Base-by-base conservation (phyloP, 2,113 vertebrate genomes). In the Tachysurus vachellii region DNA sequence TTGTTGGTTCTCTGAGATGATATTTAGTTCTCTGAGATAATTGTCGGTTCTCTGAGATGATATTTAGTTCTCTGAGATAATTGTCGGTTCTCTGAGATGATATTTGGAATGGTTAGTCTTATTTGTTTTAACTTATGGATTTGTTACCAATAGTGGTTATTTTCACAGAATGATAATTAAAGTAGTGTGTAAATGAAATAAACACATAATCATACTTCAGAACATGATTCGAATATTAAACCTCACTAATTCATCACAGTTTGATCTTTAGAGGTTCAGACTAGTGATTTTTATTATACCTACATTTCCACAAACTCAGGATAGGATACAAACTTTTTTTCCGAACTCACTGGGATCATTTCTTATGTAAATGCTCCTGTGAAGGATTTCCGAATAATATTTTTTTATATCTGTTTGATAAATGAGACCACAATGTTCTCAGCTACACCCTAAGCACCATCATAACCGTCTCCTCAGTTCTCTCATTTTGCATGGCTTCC, bases 401-500 rank as follows among this genome's bases (percentile, higher is more conserved):
- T 50, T 2, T 0, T 50, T 47, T 9, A 8, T 14, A 21, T 57
- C 16, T 7, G 16, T 80, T 56, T 80, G 54, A 36, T 57, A 21
- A 80, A 80, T 36, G 77, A 36, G 53, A 21, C 47, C 70, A 12
- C 0, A 16, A 36, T 77, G 28, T 17, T 36, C 14, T 31, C 7
- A 23, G 19, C 54, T 36, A 57, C 54, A 57, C 54, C 28, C 28
- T 36, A 16, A 77, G 47, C 75, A 77, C 5, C 47, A 17, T 53
- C 28, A 16, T 36, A 19, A 12, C 77, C 11, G 2, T 57, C 36
- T 31, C 36, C 31, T 42, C 19, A 7, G 79, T 42, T 6, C 31
- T 80, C 77, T 81, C 79, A 23, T 61, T 42, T 56, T 81, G 31
- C 79, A 61, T 81, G 2, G 79, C 79, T 81, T 81, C 54, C 79